phyloP scores from a whole-genome alignment of 2,888 invertebrate species.

The Alentia gelatinosa region DNA sequence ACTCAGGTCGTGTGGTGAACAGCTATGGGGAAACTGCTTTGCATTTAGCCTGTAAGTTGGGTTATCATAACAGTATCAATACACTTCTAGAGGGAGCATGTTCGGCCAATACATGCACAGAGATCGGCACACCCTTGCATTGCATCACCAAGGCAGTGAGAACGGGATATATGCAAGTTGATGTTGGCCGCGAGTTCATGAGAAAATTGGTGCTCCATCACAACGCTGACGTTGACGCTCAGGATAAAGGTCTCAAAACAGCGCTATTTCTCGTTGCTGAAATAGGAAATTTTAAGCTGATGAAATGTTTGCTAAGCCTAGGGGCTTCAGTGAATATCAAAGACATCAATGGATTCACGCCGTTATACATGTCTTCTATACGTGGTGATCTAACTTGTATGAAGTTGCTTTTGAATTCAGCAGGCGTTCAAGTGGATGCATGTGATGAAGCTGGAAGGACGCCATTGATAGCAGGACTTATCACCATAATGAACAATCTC shows the following conservation, averaged over 20 bases:
- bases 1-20: constrained; percentile 5
- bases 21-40: constrained; percentile 46
- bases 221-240: background rate
- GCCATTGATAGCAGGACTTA: constrained; percentile 45
- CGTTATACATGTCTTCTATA: constrained; percentile 53
- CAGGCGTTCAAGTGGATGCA: constrained; percentile 18
- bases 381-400: constrained; percentile 36
- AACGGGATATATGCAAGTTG: constrained; percentile 32
- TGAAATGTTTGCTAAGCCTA: background rate
- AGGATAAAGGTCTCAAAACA: constrained; percentile 47
- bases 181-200: background rate
- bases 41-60: constrained; percentile 49
- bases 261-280: constrained; percentile 48
- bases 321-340: constrained; percentile 36
- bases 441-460: constrained; percentile 43
- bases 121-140: constrained; percentile 47
- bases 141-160: constrained; percentile 40
- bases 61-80: constrained; percentile 30
- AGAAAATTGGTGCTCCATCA: background rate
- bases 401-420: background rate
- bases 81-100: background rate
- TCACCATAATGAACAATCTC: constrained; percentile 54
- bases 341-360: constrained; percentile 46
- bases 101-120: background rate
- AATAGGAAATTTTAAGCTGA: background rate